Conservation (phyloP, 2,113 vertebrate genomes). For the Mobula birostris region DNA sequence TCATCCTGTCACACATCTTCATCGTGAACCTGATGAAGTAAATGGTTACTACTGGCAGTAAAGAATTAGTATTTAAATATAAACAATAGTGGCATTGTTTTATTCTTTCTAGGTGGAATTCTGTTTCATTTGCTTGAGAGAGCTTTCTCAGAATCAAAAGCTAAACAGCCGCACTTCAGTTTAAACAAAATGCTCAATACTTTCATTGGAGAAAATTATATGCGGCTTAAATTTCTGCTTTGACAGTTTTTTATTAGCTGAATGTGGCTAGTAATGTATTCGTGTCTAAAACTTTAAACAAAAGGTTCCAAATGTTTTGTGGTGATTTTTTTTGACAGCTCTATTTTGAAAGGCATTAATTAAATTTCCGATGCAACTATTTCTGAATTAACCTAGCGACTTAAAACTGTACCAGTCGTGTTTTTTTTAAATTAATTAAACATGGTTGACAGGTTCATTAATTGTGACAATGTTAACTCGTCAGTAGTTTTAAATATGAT, state of each 20-base stretch:
- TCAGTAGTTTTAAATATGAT: conserved; percentile 27
- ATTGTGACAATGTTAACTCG: conserved; percentile 28
- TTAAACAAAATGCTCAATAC: not conserved
- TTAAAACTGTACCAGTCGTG: conserved; percentile 9
- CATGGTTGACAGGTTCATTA: conserved; percentile 35
- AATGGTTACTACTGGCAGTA: not conserved
- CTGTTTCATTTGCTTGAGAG: not conserved
- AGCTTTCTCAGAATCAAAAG: not conserved
- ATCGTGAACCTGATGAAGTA: not conserved
- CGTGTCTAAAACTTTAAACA: conserved; percentile 32
- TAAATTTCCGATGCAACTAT: conserved; percentile 32
- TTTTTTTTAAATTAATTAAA: conserved; percentile 31
- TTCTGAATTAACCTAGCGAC: conserved; percentile 28
- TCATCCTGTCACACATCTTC: too few species aligned
- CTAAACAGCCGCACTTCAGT: not conserved
- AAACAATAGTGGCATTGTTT: not conserved
- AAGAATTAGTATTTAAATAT: not conserved
- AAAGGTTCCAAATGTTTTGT: conserved; percentile 27
- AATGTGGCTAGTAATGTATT: conserved; percentile 13
- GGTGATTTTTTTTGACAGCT: conserved; percentile 20
- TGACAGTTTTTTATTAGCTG: conserved; percentile 9
- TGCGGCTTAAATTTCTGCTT: not conserved
- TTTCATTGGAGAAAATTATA: conserved; percentile 5
- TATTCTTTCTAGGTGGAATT: not conserved
- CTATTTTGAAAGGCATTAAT: conserved; percentile 37